Evolutionary conservation across 2,113 vertebrate species (phyloP).

Genomic region (Chaetodon trifascialis): DNA sequence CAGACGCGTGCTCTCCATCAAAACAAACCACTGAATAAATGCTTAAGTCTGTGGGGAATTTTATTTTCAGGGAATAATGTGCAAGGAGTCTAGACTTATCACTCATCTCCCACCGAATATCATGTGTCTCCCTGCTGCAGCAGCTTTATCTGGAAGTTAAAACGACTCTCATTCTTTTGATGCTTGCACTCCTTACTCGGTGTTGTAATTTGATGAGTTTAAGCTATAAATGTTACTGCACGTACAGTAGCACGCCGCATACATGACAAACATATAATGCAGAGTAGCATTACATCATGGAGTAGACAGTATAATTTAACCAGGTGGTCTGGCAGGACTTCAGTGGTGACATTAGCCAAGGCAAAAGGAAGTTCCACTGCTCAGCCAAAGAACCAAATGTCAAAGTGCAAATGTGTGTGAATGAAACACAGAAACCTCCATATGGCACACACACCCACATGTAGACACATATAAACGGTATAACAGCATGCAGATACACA

Average conservation of each 20-base stretch:
- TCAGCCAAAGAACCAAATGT: conserved; percentile 6
- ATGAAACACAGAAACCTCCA: neutral
- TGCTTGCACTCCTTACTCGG: neutral
- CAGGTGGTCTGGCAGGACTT: conserved; percentile 27
- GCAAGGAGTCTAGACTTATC: neutral
- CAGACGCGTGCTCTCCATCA: conserved; percentile 29
- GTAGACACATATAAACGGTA: neutral
- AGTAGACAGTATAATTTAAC: conserved; percentile 11
- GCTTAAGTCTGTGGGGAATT: neutral
- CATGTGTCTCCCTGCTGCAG: neutral
- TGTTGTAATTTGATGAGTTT: neutral
- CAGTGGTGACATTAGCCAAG: neutral
- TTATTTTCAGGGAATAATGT: neutral
- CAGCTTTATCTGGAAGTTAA: neutral
- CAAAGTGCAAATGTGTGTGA: conserved; percentile 28
- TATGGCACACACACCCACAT: neutral
- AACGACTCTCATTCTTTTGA: neutral
- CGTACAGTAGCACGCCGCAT: neutral
- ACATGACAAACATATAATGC: neutral
- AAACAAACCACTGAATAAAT: conserved; percentile 48
- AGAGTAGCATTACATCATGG: neutral
- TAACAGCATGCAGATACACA: neutral
- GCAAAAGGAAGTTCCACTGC: neutral
- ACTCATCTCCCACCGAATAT: conserved; percentile 1
- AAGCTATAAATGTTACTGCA: neutral